These are phyloP conservation scores for Apoda limacodes DNA, from an alignment of 2,888 invertebrate species.

Conservation along the genomic window DNA sequence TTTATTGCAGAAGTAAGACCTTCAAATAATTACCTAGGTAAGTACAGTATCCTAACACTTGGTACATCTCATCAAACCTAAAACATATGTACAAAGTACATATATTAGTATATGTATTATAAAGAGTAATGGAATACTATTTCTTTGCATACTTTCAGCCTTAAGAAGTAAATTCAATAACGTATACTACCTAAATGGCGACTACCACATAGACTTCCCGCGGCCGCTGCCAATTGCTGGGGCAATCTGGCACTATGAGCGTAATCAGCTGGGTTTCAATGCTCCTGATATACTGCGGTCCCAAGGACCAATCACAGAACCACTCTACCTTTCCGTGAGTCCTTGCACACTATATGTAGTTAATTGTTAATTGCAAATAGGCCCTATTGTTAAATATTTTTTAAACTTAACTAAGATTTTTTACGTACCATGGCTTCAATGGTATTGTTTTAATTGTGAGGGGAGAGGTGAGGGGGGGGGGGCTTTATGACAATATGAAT, in stretches of 20 bases:
- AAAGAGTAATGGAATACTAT: slow-evolving; percentile 1
- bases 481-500: no score
- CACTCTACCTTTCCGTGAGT: slow-evolving; percentile 83
- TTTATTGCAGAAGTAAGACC: slow-evolving; percentile 80
- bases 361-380: slow-evolving; percentile 1
- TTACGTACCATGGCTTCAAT: no score
- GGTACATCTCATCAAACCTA: neutral
- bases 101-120: slow-evolving; percentile 12
- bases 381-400: neutral
- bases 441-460: no score
- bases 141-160: slow-evolving; percentile 65
- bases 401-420: no score
- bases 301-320: slow-evolving; percentile 91
- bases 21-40: slow-evolving; percentile 92
- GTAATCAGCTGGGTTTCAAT: slow-evolving; percentile 82
- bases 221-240: slow-evolving; percentile 83
- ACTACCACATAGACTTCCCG: slow-evolving; percentile 94
- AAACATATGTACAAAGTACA: no score
- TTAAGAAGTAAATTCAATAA: slow-evolving; percentile 81
- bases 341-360: neutral
- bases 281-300: slow-evolving; percentile 88
- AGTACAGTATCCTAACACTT: slow-evolving; percentile 23
- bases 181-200: slow-evolving; percentile 92
- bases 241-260: slow-evolving; percentile 88
- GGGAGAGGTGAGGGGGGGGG: no score